Base-by-base conservation (phyloP, 2,113 vertebrate genomes). In the Crotalus horridus region DNA sequence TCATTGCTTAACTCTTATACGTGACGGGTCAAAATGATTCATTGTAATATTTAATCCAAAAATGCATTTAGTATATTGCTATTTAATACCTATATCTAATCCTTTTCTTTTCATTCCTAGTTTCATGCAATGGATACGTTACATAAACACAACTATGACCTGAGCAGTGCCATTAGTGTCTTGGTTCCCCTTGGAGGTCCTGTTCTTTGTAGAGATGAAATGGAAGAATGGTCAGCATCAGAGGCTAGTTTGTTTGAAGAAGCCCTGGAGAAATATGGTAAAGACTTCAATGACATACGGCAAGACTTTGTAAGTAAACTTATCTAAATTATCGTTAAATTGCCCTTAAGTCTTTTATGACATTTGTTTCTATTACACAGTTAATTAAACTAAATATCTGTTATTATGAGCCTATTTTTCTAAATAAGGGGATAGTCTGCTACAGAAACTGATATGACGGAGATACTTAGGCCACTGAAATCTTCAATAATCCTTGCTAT, bases 171-270 rank as follows among this genome's bases (percentile, higher is more conserved):
- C 3, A 97, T 99, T 94, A 98, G 99, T 85, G 98, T 99, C 51
- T 97, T 99, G 85, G 99, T 99, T 90, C 99, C 99, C 3, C 98
- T 99, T 53, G 99, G 99, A 33, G 99, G 99, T 56, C 99, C 99
- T 1, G 99, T 99, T 93, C 97, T 99, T 64, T 99, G 99, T 95
- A 97, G 99, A 97, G 99, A 99, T 91, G 99, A 99, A 97, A 99
- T 99, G 99, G 99, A 99, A 96, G 99, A 99, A 96, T 99, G 99
- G 99, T 99, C 99, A 17, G 98, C 99, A 48, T 99, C 99, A 7
- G 99, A 99, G 97, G 99, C 99, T 4, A 99, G 98, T 97, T 98
- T 99, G 96, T 99, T 99, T 93, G 99, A 99, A 96, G 99, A 99
- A 95, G 99, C 99, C 1, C 94, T 99, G 96, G 99, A 99, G 96